These are phyloP conservation scores for Raja brachyura DNA, from an alignment of 2,113 vertebrate genomes.

Conservation along the genomic window DNA sequence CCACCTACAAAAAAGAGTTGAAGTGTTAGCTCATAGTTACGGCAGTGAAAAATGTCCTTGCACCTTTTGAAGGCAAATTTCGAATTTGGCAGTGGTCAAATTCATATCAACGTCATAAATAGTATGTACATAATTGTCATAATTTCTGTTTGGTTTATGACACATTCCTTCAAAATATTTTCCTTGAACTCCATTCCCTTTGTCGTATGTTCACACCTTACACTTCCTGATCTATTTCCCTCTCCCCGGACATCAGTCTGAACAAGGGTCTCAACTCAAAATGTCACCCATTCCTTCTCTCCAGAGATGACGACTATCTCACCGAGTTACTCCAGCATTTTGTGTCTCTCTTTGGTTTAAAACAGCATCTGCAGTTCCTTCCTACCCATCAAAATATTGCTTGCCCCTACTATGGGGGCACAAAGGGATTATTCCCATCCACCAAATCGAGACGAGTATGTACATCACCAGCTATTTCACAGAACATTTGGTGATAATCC, in stretches of 20 bases:
- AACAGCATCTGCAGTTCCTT: no score
- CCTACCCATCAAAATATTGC: not conserved
- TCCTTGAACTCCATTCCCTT: no score
- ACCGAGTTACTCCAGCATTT: no score
- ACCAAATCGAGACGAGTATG: not conserved
- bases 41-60: not conserved
- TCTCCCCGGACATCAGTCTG: no score
- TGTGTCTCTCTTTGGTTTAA: no score
- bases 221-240: no score
- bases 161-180: no score
- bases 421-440: not conserved
- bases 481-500: not conserved
- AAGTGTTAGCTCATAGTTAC: not conserved
- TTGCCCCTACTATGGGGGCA: not conserved
- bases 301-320: no score
- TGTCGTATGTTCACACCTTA: no score
- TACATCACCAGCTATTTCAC: not conserved
- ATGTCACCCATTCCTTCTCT: no score
- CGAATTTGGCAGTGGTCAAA: not conserved
- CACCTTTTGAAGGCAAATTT: no score
- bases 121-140: not conserved
- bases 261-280: no score
- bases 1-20: slow-evolving; percentile 62
- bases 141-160: not conserved
- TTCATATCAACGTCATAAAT: not conserved